A percentile compares a stretch with the other conserved stretches of the same genome.
phyloP scores from a whole-genome alignment of 2,797 vertebrate genomes.

The Tenualosa ilisha region DNA sequence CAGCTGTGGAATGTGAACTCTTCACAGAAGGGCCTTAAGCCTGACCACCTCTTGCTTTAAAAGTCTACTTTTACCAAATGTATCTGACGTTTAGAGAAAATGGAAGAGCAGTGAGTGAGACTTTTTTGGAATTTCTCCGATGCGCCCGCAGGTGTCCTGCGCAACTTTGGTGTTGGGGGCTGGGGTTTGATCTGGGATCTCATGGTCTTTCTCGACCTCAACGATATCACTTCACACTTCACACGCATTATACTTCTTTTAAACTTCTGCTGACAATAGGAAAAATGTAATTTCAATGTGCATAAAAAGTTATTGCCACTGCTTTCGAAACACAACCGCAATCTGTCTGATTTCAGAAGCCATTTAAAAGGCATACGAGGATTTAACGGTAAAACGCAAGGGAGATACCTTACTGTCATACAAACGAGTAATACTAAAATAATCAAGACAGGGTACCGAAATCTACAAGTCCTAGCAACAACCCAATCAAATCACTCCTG shows the following conservation, averaged over 20 bases:
- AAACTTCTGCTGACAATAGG: not conserved
- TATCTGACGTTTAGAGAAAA: conserved; percentile 64
- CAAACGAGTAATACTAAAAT: not conserved
- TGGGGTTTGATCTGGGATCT: conserved; percentile 23
- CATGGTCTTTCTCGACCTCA: not conserved
- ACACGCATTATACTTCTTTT: not conserved
- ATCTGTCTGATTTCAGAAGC: not conserved
- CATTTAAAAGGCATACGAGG: not conserved
- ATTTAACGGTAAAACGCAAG: not conserved
- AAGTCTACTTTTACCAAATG: conserved; percentile 51
- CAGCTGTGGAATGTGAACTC: conserved; percentile 74
- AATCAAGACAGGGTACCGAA: not conserved
- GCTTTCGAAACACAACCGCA: not conserved
- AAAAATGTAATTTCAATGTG: not conserved
- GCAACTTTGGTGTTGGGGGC: conserved; percentile 58
- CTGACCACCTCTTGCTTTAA: not conserved
- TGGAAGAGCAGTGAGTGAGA: conserved; percentile 54
- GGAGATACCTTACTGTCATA: not conserved
- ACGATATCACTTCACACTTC: not conserved
- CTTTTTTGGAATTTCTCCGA: conserved; percentile 49
- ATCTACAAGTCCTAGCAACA: not conserved
- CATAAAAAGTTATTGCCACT: not conserved
- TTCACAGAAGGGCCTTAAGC: conserved; percentile 29
- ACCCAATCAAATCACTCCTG: not conserved
- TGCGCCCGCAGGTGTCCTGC: conserved; percentile 57